phyloP scores from a whole-genome alignment of 2,113 vertebrate species.

The Apteryx owenii region DNA sequence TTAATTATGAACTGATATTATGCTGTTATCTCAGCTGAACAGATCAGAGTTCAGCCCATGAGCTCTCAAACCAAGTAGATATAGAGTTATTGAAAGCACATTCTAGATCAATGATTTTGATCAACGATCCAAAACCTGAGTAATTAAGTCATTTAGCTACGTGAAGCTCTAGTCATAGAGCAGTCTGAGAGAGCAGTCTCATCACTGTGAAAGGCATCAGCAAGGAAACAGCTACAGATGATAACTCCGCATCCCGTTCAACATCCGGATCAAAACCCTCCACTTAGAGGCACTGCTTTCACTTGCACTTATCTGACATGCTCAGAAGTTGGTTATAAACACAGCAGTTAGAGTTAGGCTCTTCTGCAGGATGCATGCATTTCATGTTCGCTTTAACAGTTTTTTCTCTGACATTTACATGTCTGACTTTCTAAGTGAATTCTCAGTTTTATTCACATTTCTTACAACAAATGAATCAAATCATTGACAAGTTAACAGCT shows the following conservation, averaged over 20 bases:
- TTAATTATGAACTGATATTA: conserved; percentile 20
- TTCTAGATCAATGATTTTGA: background rate
- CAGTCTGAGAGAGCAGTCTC: background rate
- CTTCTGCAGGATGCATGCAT: background rate
- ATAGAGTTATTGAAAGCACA: background rate
- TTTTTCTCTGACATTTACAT: background rate
- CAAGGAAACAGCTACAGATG: conserved; percentile 3
- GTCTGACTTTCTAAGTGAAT: background rate
- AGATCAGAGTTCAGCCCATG: background rate
- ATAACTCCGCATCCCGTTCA: background rate
- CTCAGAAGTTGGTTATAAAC: background rate
- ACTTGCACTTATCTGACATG: conserved; percentile 4
- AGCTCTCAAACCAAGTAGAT: background rate
- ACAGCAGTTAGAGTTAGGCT: background rate
- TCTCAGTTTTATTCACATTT: background rate
- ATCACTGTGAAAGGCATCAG: conserved; percentile 33
- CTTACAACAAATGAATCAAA: background rate
- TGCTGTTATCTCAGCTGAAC: conserved; percentile 39
- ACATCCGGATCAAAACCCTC: background rate
- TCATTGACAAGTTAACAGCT: background rate
- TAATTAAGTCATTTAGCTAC: conserved; percentile 33
- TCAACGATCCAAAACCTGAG: background rate
- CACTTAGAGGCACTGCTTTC: background rate
- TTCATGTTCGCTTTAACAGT: background rate
- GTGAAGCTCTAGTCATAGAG: background rate